A percentile compares a stretch with the other conserved stretches of the same genome.
Conservation (phyloP, 2,888 invertebrate genomes). For the Elmis aenea region DNA sequence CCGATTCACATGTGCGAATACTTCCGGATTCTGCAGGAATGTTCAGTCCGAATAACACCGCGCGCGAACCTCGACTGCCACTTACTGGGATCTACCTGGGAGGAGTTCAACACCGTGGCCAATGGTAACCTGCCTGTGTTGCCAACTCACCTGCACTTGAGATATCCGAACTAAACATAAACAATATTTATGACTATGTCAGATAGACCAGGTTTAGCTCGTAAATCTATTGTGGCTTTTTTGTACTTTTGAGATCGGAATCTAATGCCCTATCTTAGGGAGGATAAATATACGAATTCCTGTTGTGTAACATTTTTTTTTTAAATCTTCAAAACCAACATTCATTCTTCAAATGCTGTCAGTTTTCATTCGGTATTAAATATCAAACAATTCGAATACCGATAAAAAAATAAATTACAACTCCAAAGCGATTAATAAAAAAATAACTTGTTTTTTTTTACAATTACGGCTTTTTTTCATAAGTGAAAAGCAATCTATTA, state of each 20-base stretch:
- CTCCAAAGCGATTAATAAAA: too few species aligned
- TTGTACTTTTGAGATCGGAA: constrained; percentile 35
- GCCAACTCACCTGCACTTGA: constrained; percentile 41
- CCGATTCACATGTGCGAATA: constrained; percentile 15
- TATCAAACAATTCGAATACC: too few species aligned
- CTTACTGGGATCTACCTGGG: constrained; percentile 35
- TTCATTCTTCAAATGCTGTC: too few species aligned
- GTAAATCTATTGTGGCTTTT: constrained; percentile 45
- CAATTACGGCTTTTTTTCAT: too few species aligned
- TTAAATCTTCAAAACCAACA: too few species aligned
- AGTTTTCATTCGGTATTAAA: too few species aligned
- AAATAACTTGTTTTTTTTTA: too few species aligned
- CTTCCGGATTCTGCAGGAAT: constrained; percentile 19
- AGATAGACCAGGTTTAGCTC: constrained; percentile 45
- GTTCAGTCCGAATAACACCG: constrained; percentile 23
- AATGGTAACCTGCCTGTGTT: constrained; percentile 42
- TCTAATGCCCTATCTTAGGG: constrained; percentile 30
- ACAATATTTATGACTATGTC: constrained; percentile 49
- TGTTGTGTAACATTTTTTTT: constrained; percentile 14
- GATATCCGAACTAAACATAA: constrained; percentile 43
- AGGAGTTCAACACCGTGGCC: constrained; percentile 39
- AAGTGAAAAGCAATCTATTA: too few species aligned
- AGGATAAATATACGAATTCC: constrained; percentile 21
- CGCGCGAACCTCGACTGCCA: constrained; percentile 42
- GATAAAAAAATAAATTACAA: too few species aligned